Conservation (phyloP, 2,113 vertebrate genomes). For the Gavia stellata region DNA sequence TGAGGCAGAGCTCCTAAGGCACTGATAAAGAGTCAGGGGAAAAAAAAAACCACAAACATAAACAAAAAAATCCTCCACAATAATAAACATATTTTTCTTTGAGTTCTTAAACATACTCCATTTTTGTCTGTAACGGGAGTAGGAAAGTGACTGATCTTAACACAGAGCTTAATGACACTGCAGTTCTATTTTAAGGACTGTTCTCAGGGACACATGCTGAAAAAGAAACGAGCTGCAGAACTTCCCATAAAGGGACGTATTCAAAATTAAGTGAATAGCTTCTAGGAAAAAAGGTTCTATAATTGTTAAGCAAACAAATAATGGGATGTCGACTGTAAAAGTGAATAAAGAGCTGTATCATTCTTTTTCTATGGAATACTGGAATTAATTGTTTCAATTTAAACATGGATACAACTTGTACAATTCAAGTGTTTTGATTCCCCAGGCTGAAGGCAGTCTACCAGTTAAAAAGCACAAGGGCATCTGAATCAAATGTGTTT, state of each 20-base stretch:
- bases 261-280: not conserved
- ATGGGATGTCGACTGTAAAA: not conserved
- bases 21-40: not conserved
- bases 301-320: not conserved
- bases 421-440: not conserved
- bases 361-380: not conserved
- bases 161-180: not conserved
- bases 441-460: not conserved
- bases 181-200: not conserved
- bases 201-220: not conserved
- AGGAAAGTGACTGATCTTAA: not conserved
- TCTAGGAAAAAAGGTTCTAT: not conserved
- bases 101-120: not conserved
- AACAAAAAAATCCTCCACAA: not conserved
- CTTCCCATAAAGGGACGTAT: not conserved
- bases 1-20: not conserved
- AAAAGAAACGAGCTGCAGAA: not conserved
- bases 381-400: not conserved
- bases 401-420: not conserved
- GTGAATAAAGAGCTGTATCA: not conserved
- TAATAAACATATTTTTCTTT: not conserved
- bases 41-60: not conserved
- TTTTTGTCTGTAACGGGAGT: not conserved
- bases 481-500: not conserved
- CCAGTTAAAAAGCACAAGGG: not conserved